A percentile compares a stretch with the other conserved stretches of the same genome.
These are phyloP conservation scores for Pseudomyrmex cubaensis DNA, from an alignment of 1,140 invertebrate species.

Conservation along the genomic window DNA sequence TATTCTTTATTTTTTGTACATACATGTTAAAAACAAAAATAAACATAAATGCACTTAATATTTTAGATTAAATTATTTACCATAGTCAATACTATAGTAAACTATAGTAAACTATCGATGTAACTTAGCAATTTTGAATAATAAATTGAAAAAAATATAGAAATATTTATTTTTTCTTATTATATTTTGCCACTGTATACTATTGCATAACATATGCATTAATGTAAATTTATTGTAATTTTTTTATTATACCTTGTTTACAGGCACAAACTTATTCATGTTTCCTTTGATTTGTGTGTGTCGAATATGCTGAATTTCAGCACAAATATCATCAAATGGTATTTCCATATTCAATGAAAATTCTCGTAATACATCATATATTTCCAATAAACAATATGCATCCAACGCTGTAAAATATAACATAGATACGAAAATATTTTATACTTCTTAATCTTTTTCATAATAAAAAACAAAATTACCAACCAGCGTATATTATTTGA, in stretches of 20 bases:
- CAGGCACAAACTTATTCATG: conserved; percentile 59
- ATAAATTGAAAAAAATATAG: too few species aligned
- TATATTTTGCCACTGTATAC: too few species aligned
- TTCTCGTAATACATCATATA: conserved; percentile 87
- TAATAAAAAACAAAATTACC: conserved; percentile 30
- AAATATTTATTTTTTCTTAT: too few species aligned
- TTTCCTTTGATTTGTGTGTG: conserved; percentile 82
- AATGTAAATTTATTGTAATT: too few species aligned
- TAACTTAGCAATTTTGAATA: too few species aligned
- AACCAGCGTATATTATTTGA: conserved; percentile 93
- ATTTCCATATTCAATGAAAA: conserved; percentile 85
- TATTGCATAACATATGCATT: too few species aligned
- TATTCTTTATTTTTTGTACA: too few species aligned
- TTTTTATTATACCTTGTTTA: conserved; percentile 59
- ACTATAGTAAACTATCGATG: too few species aligned
- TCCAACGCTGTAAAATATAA: conserved; percentile 88
- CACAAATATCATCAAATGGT: conserved; percentile 87
- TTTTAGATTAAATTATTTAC: too few species aligned
- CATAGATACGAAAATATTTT: neutral
- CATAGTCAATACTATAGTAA: too few species aligned
- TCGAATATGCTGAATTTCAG: conserved; percentile 81
- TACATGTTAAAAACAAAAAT: too few species aligned
- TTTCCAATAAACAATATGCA: conserved; percentile 91
- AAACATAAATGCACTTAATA: too few species aligned
- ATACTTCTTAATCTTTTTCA: neutral